Conservation (phyloP, 2,888 invertebrate species). For the Sphinx pinastri region DNA sequence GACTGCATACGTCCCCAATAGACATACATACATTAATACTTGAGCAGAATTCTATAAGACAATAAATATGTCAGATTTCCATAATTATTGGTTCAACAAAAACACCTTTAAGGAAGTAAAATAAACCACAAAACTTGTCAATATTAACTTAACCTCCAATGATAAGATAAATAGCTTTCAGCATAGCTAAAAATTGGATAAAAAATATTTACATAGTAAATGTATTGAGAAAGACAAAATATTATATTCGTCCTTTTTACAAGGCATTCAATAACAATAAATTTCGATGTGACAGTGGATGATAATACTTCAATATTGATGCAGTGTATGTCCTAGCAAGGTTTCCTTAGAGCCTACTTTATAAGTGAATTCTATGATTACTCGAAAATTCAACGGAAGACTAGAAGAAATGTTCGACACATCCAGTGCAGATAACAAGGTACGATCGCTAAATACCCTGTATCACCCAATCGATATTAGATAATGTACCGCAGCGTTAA, state of each 20-base stretch:
- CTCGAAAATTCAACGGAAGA: background rate
- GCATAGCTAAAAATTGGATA: background rate
- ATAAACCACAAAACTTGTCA: background rate
- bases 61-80: background rate
- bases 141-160: slow-evolving; percentile 2
- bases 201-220: background rate
- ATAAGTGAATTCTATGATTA: background rate
- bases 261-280: background rate
- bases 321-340: background rate
- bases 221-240: background rate
- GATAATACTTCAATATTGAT: background rate
- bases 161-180: background rate
- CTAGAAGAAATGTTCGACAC: background rate
- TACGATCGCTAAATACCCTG: background rate
- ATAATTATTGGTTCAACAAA: background rate
- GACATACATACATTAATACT: too few species aligned
- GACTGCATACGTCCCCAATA: too few species aligned
- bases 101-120: background rate
- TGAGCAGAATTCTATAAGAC: too few species aligned
- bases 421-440: background rate
- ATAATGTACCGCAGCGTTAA: background rate
- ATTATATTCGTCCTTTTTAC: background rate
- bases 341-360: background rate
- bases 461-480: background rate
- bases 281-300: background rate